Conservation (phyloP, 2,797 vertebrate species). For the Carcharodon carcharias region DNA sequence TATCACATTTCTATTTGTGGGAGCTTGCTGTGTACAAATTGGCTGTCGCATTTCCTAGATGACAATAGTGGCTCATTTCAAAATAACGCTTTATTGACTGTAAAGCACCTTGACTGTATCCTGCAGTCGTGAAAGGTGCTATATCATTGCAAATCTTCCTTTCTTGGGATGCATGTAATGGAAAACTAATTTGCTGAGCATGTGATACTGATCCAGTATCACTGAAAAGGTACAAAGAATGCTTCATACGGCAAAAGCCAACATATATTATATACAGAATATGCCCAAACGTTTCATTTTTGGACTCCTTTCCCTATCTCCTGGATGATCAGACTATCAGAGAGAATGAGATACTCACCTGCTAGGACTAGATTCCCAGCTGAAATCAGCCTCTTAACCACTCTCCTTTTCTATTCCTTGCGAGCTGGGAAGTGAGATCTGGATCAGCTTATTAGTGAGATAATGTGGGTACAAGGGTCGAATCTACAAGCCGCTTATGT, state of each 20-base stretch:
- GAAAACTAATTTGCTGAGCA: background rate
- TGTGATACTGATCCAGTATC: background rate
- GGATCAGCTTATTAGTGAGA: constrained; percentile 37
- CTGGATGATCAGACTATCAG: background rate
- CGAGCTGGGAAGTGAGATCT: constrained; percentile 14
- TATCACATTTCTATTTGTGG: background rate
- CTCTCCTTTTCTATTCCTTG: constrained; percentile 4
- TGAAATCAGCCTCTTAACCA: constrained; percentile 32
- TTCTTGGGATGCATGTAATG: background rate
- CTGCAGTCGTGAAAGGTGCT: background rate
- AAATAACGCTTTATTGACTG: background rate
- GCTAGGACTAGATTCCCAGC: constrained; percentile 6
- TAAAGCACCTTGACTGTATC: background rate
- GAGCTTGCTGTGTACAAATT: background rate
- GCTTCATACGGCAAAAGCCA: background rate
- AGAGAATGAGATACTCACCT: constrained; percentile 24
- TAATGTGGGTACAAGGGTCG: constrained; percentile 63
- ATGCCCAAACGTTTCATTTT: constrained; percentile 17
- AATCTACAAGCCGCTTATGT: constrained; percentile 65
- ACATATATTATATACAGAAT: background rate
- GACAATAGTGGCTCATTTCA: background rate
- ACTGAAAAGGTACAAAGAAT: background rate
- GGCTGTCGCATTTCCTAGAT: background rate
- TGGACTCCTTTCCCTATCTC: constrained; percentile 13
- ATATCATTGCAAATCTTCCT: background rate